Evolutionary conservation across 1,140 invertebrate genomes (phyloP).

Genomic region (Zaprionus gabonicus): DNA sequence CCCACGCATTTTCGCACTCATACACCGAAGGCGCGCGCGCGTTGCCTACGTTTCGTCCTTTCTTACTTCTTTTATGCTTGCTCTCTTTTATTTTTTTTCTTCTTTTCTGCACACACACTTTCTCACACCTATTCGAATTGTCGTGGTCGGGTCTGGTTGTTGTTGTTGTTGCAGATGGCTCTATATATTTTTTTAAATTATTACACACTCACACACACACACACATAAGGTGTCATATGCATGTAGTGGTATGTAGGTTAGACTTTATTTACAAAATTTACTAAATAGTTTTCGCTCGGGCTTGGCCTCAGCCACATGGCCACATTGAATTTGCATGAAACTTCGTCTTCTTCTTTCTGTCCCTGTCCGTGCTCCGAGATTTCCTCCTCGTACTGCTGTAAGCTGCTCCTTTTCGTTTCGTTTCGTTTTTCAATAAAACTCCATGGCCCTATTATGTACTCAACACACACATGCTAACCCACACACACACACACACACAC

Average conservation of each 20-base stretch:
- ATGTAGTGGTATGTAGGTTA: slow-evolving; percentile 19
- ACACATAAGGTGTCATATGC: slow-evolving; percentile 1
- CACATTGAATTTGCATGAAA: slow-evolving; percentile 52
- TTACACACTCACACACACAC: slow-evolving; percentile 7
- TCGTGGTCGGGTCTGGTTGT: slow-evolving; percentile 44
- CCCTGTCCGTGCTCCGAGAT: slow-evolving; percentile 24
- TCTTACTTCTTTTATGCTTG: slow-evolving; percentile 30
- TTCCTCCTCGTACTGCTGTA: slow-evolving; percentile 39
- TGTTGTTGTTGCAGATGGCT: slow-evolving; percentile 33
- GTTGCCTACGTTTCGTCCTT: slow-evolving; percentile 53
- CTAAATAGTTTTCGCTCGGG: slow-evolving; percentile 28
- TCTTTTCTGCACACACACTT: slow-evolving; percentile 36
- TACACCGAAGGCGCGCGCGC: slow-evolving; percentile 49
- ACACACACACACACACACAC: slow-evolving; percentile 36
- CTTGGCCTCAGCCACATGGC: slow-evolving; percentile 54
- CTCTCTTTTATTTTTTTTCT: slow-evolving; percentile 8
- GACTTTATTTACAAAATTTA: slow-evolving; percentile 46
- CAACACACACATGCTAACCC: slow-evolving; percentile 61
- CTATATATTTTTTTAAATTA: slow-evolving; percentile 33
- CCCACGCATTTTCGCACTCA: slow-evolving; percentile 56
- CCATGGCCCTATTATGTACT: slow-evolving; percentile 80
- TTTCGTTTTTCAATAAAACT: slow-evolving; percentile 77
- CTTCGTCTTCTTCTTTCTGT: slow-evolving; percentile 25
- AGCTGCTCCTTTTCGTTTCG: slow-evolving; percentile 54
- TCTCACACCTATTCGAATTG: slow-evolving; percentile 43